Percentiles rank a stretch among this genome's conserved stretches.
phyloP scores from a whole-genome alignment of 2,797 vertebrate species.

The Sylvilagus floridanus region DNA sequence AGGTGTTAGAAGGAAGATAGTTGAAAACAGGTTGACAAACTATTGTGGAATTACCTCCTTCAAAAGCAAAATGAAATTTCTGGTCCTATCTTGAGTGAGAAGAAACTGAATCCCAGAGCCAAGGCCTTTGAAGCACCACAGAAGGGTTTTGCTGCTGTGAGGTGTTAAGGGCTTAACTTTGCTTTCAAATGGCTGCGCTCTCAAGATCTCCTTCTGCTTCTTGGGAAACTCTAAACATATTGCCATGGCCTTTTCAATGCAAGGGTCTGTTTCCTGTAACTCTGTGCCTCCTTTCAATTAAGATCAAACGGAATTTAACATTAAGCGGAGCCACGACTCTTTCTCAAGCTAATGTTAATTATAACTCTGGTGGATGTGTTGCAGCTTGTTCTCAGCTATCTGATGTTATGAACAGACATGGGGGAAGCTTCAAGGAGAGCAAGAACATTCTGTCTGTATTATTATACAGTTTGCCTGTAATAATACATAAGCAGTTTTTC shows the following conservation, averaged over 20 bases:
- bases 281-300: slow-evolving; percentile 62
- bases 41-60: background rate
- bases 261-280: slow-evolving; percentile 74
- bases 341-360: slow-evolving; percentile 77
- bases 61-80: slow-evolving; percentile 55
- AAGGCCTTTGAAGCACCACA: slow-evolving; percentile 23
- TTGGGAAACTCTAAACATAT: slow-evolving; percentile 77
- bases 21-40: background rate
- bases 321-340: slow-evolving; percentile 55
- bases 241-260: slow-evolving; percentile 60
- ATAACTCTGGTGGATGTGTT: slow-evolving; percentile 67
- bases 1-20: slow-evolving; percentile 17
- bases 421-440: slow-evolving; percentile 66
- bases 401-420: slow-evolving; percentile 66
- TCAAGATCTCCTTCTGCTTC: slow-evolving; percentile 65
- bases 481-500: slow-evolving; percentile 47
- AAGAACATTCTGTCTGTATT: slow-evolving; percentile 49
- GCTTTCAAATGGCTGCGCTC: slow-evolving; percentile 48
- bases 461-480: slow-evolving; percentile 61
- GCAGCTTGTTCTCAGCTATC: slow-evolving; percentile 52
- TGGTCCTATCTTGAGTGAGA: background rate
- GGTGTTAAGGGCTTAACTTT: slow-evolving; percentile 70
- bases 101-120: slow-evolving; percentile 45
- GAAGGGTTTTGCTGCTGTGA: slow-evolving; percentile 41
- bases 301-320: slow-evolving; percentile 75